phyloP scores from a whole-genome alignment of 2,113 vertebrate species.

The Sinocyclocheilus anshuiensis region DNA sequence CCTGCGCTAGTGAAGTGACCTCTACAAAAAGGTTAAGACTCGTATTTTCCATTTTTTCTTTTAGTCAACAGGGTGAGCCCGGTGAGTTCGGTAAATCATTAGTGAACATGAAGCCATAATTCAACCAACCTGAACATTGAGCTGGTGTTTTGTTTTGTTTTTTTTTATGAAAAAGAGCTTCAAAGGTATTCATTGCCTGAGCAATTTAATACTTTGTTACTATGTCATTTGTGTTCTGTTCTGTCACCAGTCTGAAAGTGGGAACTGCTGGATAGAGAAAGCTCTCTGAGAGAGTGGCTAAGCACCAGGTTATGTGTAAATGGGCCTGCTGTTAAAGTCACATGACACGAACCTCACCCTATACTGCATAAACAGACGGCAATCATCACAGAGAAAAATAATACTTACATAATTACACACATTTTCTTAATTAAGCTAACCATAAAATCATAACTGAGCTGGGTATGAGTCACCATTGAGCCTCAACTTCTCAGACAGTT shows the following conservation, averaged over 20 bases:
- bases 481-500: neutral
- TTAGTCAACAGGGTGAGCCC: constrained; percentile 47
- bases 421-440: constrained; percentile 9
- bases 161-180: constrained; percentile 11
- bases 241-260: neutral
- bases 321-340: neutral
- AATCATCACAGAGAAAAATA: neutral
- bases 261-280: neutral
- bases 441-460: neutral
- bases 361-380: neutral
- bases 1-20: constrained; percentile 50
- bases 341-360: neutral
- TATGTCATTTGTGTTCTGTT: neutral
- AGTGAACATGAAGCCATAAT: neutral
- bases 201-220: neutral
- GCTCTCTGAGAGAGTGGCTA: neutral
- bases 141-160: neutral
- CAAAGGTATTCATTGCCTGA: neutral
- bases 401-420: constrained; percentile 4
- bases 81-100: constrained; percentile 42
- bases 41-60: constrained; percentile 40
- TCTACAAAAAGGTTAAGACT: constrained; percentile 50
- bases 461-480: neutral
- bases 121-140: constrained; percentile 13
- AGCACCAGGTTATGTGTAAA: neutral